Evolutionary conservation across 2,113 vertebrate species (phyloP).

Genomic region (Lipotes vexillifer): DNA sequence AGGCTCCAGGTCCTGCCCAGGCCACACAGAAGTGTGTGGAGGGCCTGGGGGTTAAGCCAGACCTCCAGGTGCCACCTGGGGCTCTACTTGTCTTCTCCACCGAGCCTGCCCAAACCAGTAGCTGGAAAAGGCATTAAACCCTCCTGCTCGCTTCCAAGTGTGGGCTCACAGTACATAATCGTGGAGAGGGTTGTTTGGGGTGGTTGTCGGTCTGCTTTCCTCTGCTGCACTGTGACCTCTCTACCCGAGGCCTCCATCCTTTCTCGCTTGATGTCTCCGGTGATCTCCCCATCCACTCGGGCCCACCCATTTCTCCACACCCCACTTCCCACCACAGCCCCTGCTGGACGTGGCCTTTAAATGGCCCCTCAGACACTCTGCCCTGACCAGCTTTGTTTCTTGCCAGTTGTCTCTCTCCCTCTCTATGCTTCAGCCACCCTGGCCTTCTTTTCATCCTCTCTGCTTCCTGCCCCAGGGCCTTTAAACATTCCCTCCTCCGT

Average conservation of each 20-base stretch:
- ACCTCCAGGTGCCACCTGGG: not conserved
- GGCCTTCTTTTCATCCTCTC: not conserved
- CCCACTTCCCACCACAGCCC: not conserved
- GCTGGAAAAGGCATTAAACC: not conserved
- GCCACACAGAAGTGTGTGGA: not conserved
- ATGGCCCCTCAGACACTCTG: not conserved
- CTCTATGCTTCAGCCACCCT: not conserved
- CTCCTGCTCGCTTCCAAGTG: rapidly evolving
- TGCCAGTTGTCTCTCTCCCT: not conserved
- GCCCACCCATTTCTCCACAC: not conserved
- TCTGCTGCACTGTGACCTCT: not conserved
- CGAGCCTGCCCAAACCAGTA: not conserved
- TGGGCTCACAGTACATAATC: rapidly evolving
- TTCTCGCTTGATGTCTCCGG: not conserved
- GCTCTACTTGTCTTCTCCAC: not conserved
- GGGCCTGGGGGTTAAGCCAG: not conserved
- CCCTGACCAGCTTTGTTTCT: not conserved
- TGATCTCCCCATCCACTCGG: not conserved
- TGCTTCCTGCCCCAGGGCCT: not conserved
- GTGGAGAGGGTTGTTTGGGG: not conserved
- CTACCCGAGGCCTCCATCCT: not conserved
- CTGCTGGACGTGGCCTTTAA: not conserved
- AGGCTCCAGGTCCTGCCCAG: not conserved
- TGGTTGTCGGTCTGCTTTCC: not conserved
- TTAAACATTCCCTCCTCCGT: not conserved